Conservation (phyloP, 2,888 invertebrate genomes). For the Drosophila anomelani region DNA sequence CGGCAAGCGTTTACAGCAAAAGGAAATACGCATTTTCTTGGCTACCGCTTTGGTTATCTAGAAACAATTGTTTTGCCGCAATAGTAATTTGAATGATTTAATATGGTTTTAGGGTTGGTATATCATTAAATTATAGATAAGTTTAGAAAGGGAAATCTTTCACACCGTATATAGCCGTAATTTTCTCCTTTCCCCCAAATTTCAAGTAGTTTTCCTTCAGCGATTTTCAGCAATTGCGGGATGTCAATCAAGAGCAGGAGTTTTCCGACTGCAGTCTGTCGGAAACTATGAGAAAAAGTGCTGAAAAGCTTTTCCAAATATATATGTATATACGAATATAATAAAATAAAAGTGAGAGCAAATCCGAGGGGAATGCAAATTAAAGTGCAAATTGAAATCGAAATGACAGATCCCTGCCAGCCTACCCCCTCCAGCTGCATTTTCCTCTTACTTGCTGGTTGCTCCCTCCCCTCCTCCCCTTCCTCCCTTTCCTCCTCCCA, state of each 20-base stretch:
- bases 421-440: slow-evolving; percentile 3
- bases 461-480: too few relatives aligned
- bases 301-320: slow-evolving; percentile 8
- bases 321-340: slow-evolving; percentile 9
- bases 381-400: slow-evolving; percentile 58
- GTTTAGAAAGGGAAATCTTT: neutral
- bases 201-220: neutral
- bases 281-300: slow-evolving; percentile 17
- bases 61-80: neutral
- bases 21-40: slow-evolving; percentile 6
- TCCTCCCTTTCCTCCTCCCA: slow-evolving; percentile 1
- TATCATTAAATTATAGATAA: neutral
- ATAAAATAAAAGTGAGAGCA: slow-evolving; percentile 37
- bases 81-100: too few relatives aligned
- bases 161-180: neutral
- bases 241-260: slow-evolving; percentile 37
- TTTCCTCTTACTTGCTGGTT: neutral
- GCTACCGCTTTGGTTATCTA: neutral
- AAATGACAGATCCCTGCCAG: slow-evolving; percentile 34
- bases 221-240: slow-evolving; percentile 1
- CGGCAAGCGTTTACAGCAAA: neutral
- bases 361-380: slow-evolving; percentile 57
- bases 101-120: too few relatives aligned
- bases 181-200: neutral
- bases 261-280: slow-evolving; percentile 20